Evolutionary conservation across 35 echinoderm and acorn worm genomes (phyloP).

Genomic region (Anneissia japonica): DNA sequence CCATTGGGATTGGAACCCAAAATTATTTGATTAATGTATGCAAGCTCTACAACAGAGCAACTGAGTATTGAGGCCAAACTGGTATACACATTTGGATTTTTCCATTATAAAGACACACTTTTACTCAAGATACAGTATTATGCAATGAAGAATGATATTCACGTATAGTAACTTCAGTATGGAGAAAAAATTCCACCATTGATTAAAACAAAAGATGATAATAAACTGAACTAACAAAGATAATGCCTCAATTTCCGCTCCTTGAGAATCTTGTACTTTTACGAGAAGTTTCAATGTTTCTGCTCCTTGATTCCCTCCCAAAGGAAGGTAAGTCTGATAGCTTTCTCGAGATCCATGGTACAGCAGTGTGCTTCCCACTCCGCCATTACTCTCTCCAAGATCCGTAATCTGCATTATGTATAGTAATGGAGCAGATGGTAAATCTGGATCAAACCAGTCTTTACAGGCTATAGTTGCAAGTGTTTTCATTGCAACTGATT

Average conservation of each 20-base stretch:
- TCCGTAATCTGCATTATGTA: not conserved
- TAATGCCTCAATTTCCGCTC: not conserved
- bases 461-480: not conserved
- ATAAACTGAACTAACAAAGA: not conserved
- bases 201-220: no score
- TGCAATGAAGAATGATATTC: no score
- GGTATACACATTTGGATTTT: no score
- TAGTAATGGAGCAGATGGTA: not conserved
- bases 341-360: not conserved
- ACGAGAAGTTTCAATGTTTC: not conserved
- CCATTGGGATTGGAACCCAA: no score
- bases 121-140: no score
- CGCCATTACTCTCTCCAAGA: not conserved
- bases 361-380: not conserved
- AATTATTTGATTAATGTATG: no score
- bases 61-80: no score
- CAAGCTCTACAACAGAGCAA: no score
- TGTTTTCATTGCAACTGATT: not conserved
- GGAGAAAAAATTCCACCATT: no score
- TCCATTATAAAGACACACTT: no score
- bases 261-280: not conserved
- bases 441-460: not conserved
- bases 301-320: not conserved
- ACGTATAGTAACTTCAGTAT: no score
- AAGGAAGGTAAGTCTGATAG: not conserved